Conservation (phyloP, 2,888 invertebrate genomes). For the Cheilosia impressa region DNA sequence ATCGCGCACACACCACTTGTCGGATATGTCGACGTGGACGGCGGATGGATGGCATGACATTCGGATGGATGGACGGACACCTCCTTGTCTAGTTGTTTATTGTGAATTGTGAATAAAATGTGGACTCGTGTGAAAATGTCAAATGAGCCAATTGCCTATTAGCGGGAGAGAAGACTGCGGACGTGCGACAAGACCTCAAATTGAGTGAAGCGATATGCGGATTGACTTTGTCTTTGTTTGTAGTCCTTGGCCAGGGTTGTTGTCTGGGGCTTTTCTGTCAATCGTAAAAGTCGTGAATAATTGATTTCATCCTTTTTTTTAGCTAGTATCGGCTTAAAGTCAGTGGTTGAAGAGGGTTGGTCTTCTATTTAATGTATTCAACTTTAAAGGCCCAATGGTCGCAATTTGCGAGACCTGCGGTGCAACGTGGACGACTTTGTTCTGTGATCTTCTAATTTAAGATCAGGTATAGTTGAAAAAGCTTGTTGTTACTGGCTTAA, state of each 20-base stretch:
- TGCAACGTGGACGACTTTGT: too few species aligned
- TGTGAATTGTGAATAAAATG: conserved; percentile 44
- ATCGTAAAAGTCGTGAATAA: too few species aligned
- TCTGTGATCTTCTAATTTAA: too few species aligned
- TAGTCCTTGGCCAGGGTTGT: conserved; percentile 8
- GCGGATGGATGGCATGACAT: conserved; percentile 31
- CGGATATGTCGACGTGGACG: conserved; percentile 62
- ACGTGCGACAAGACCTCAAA: conserved; percentile 38
- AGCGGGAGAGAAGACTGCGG: conserved; percentile 27
- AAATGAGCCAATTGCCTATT: conserved; percentile 62
- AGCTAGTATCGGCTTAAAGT: background rate
- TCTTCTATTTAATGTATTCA: too few species aligned
- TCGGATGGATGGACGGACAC: conserved; percentile 37
- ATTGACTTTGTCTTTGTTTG: conserved; percentile 43
- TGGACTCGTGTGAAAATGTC: conserved; percentile 61
- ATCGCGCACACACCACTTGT: conserved; percentile 52
- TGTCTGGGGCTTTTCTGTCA: background rate
- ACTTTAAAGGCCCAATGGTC: too few species aligned
- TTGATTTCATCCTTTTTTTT: background rate
- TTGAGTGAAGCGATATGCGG: conserved; percentile 12
- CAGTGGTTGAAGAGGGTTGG: too few species aligned
- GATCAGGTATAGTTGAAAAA: too few species aligned
- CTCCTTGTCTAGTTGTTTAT: conserved; percentile 42
- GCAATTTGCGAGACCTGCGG: too few species aligned
- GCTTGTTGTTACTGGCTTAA: too few species aligned